These are phyloP conservation scores for Fulmarus glacialis DNA, from an alignment of 2,113 vertebrate species.

Conservation along the genomic window DNA sequence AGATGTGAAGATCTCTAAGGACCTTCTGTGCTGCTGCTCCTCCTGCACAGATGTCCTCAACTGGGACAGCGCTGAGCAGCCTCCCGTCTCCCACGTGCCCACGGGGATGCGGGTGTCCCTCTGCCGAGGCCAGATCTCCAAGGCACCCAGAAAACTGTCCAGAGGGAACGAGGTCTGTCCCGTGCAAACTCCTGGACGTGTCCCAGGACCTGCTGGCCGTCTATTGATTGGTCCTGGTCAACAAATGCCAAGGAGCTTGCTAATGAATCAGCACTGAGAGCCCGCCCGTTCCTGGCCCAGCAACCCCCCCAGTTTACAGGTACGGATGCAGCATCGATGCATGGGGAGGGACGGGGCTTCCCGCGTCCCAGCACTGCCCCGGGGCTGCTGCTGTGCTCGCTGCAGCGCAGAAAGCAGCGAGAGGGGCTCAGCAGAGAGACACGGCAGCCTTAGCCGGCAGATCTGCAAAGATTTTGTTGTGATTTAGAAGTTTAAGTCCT, in stretches of 20 bases:
- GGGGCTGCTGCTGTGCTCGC: background rate
- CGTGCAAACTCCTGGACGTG: background rate
- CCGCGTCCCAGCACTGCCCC: rapidly evolving
- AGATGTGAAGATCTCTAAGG: background rate
- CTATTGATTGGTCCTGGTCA: background rate
- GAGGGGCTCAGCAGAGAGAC: background rate
- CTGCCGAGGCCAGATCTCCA: background rate
- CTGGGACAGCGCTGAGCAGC: background rate
- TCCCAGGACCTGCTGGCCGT: background rate
- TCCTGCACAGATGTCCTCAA: background rate
- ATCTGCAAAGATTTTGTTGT: background rate
- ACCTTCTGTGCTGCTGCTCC: background rate
- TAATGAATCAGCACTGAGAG: background rate
- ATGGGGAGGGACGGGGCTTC: background rate
- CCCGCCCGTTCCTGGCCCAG: background rate
- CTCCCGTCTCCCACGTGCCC: background rate
- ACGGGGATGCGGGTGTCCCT: background rate
- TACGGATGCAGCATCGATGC: rapidly evolving
- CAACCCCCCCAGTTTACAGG: rapidly evolving
- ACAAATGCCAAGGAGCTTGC: background rate
- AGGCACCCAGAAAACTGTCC: background rate
- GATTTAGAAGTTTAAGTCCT: background rate
- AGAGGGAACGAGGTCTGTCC: background rate
- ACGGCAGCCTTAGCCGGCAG: background rate
- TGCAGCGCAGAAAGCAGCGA: background rate